Evolutionary conservation across 2,888 invertebrate species (phyloP), one percentile per base, ranked within the genome.

Genomic region (Eristalis tenax): DNA sequence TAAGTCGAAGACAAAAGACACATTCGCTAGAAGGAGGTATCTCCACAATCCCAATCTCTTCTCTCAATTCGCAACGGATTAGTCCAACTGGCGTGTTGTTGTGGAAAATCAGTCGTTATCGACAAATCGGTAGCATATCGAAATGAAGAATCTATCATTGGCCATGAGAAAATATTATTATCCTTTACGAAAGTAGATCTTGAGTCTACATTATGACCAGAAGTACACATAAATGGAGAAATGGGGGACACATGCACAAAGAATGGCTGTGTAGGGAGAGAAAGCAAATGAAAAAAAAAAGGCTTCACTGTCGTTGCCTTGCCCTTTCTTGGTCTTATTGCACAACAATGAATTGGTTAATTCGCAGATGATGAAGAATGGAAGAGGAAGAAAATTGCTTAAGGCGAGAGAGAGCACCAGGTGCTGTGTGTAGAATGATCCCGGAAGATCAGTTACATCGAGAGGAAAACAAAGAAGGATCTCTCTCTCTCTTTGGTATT

Each of bases 271-370:
- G 43, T n/a, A 79, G 32, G 59, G n/a, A 43, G 43, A 57, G 10
- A 43, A 28, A 50, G 38, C 40, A 28, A 78, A 50, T 59, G 22
- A 57, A 71, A 80, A 78, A 50, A 66, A 80, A 81, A 81, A 86
- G 74, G 78, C 86, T 86, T 86, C 83, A 40, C 75, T 85, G 83
- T 83, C 83, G 65, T 78, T 78, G 83, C 78, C 32, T 35, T 35
- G 50, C 50, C 82, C 86, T 86, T 83, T 86, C 86, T 86, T 75
- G 75, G 70, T 63, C 75, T 83, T 86, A 86, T 86, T 86, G 86
- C 86, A 86, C 86, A 86, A 86, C 86, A 86, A 86, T 86, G 83
- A 83, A 79, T 83, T 75, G 83, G 86, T 86, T 86, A 86, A 86
- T 86, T 86, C 82, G 86, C 83, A 86, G 86, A 86, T 83, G 86